These are phyloP conservation scores for Cydia strobilella DNA, from an alignment of 1,140 invertebrate species.

Conservation along the genomic window DNA sequence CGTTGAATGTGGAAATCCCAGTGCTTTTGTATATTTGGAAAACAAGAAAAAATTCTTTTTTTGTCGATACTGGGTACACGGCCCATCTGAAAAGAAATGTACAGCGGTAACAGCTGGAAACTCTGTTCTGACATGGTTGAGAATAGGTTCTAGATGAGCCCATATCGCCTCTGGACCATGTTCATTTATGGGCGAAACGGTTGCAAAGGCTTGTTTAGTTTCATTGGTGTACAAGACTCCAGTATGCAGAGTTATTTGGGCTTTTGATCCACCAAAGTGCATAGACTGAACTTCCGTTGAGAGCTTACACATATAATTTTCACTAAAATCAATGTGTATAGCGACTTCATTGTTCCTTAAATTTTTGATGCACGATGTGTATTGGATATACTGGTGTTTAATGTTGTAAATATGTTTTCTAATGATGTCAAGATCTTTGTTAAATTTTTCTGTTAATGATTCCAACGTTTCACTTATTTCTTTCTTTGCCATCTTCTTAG, in stretches of 20 bases:
- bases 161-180: constrained; percentile 12
- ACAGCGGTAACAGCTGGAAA: constrained; percentile 30
- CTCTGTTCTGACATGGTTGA: constrained; percentile 11
- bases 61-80: constrained; percentile 35
- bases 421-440: constrained; percentile 20
- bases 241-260: constrained; percentile 48
- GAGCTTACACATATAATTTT: too few species aligned
- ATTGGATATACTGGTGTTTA: constrained; percentile 38
- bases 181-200: neutral
- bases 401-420: constrained; percentile 42
- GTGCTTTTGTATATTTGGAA: constrained; percentile 11
- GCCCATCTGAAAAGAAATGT: constrained; percentile 39
- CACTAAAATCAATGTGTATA: too few species aligned
- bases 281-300: constrained; percentile 45
- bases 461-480: neutral
- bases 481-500: constrained; percentile 36
- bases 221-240: constrained; percentile 42
- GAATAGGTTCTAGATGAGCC: constrained; percentile 33
- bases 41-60: constrained; percentile 43
- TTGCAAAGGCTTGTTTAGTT: neutral
- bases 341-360: too few species aligned
- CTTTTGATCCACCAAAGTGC: constrained; percentile 50
- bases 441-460: constrained; percentile 28
- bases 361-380: constrained; percentile 36
- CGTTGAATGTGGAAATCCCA: constrained; percentile 25